A percentile compares a stretch with the other conserved stretches of the same genome.
Evolutionary conservation across 2,888 invertebrate genomes (phyloP).

Genomic region (Pogonocherus hispidulus): DNA sequence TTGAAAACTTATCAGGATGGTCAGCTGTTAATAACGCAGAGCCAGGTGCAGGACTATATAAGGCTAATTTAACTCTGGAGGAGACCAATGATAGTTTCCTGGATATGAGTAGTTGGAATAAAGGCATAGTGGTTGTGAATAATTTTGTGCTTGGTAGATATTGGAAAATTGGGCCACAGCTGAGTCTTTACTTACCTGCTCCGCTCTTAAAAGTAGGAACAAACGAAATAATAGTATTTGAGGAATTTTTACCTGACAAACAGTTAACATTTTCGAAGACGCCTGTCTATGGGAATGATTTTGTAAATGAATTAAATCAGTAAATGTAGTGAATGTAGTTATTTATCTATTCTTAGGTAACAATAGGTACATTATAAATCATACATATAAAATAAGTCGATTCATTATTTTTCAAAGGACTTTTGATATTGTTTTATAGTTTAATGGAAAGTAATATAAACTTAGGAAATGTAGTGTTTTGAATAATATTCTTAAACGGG

Average conservation of each 20-base stretch:
- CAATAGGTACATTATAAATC: too few species aligned
- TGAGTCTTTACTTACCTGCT: constrained; percentile 85
- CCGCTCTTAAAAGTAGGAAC: constrained; percentile 74
- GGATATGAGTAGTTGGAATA: constrained; percentile 47
- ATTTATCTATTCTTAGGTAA: too few species aligned
- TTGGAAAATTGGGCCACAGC: constrained; percentile 86
- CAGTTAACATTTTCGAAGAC: constrained; percentile 52
- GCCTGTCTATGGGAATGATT: constrained; percentile 39
- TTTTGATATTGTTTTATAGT: too few species aligned
- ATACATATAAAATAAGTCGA: too few species aligned
- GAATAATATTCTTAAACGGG: too few species aligned
- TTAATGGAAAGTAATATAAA: too few species aligned
- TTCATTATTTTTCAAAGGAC: too few species aligned
- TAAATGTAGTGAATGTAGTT: neutral
- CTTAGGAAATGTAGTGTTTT: too few species aligned
- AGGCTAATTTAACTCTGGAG: constrained; percentile 33
- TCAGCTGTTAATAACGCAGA: constrained; percentile 34
- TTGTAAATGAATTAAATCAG: neutral
- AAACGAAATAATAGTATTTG: constrained; percentile 61
- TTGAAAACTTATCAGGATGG: constrained; percentile 60
- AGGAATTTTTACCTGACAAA: constrained; percentile 54
- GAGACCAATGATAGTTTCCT: constrained; percentile 40
- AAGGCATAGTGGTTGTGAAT: constrained; percentile 76
- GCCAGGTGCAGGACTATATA: constrained; percentile 44
- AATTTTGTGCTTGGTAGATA: constrained; percentile 88